Percentiles rank a stretch among this genome's conserved stretches.
Evolutionary conservation across 2,888 invertebrate genomes (phyloP).

Genomic region (Dynastes tityus): DNA sequence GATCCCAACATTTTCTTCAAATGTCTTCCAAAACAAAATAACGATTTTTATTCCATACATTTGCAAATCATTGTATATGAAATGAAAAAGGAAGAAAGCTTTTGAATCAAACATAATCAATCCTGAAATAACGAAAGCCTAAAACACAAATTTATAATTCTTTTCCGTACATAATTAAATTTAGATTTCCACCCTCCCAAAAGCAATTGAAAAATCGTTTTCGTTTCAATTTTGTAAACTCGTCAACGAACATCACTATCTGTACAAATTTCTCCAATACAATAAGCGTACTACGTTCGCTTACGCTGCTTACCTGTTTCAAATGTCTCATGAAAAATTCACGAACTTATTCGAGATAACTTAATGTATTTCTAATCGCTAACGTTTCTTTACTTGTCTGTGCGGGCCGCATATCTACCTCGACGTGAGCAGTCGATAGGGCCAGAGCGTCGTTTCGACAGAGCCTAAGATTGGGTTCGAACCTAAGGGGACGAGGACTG

Average conservation of each 20-base stretch:
- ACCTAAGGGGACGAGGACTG: conserved; percentile 72
- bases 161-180: background rate
- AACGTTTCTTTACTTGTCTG: background rate
- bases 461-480: conserved; percentile 73
- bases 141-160: no score
- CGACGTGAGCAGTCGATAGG: conserved; percentile 73
- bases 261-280: background rate
- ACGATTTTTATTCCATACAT: no score
- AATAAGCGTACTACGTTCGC: conserved; percentile 4
- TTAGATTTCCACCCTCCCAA: background rate
- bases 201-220: conserved; percentile 17
- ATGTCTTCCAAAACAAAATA: no score
- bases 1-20: no score
- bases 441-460: conserved; percentile 78
- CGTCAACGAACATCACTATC: background rate
- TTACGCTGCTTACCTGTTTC: conserved; percentile 5
- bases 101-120: no score
- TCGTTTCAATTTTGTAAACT: background rate
- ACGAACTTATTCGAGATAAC: conserved; percentile 15
- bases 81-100: no score
- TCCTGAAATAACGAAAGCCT: no score
- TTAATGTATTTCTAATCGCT: conserved; percentile 30
- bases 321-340: conserved; percentile 21
- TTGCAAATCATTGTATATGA: no score
- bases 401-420: background rate